Conservation (phyloP, 2,797 vertebrate genomes). For the Xenentodon cancila region DNA sequence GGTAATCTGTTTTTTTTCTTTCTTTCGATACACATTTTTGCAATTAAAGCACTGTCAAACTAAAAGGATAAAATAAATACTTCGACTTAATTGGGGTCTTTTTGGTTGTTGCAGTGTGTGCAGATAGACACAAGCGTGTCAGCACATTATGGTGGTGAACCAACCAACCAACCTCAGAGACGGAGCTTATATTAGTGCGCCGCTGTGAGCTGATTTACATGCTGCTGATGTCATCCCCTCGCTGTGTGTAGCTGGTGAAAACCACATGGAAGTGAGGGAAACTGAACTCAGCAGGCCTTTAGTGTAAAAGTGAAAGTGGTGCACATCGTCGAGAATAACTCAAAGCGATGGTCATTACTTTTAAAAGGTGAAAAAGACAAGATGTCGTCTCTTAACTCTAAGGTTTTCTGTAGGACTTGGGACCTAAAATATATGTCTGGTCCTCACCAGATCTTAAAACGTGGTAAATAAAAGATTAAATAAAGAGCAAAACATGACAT, state of each 20-base stretch:
- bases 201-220: conserved; percentile 59
- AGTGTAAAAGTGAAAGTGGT: conserved; percentile 6
- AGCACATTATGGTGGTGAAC: conserved; percentile 44
- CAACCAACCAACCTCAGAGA: conserved; percentile 38
- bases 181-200: conserved; percentile 42
- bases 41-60: no score
- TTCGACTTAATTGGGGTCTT: conserved; percentile 2
- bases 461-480: no score
- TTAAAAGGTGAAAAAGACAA: no score
- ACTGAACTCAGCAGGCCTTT: background rate
- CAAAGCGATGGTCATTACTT: conserved; percentile 1
- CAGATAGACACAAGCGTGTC: conserved; percentile 20
- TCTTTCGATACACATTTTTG: no score
- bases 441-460: no score
- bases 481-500: no score
- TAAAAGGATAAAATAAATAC: no score
- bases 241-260: conserved; percentile 35
- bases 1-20: no score
- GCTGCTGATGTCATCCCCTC: conserved; percentile 65
- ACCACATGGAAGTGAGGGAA: conserved; percentile 34
- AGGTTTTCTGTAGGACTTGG: no score
- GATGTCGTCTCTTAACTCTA: no score
- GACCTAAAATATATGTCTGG: no score
- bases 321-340: conserved; percentile 19
- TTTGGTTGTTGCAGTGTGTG: conserved; percentile 21